Evolutionary conservation across 2,888 invertebrate genomes (phyloP).

Genomic region (Brachynemurus nebulosus): DNA sequence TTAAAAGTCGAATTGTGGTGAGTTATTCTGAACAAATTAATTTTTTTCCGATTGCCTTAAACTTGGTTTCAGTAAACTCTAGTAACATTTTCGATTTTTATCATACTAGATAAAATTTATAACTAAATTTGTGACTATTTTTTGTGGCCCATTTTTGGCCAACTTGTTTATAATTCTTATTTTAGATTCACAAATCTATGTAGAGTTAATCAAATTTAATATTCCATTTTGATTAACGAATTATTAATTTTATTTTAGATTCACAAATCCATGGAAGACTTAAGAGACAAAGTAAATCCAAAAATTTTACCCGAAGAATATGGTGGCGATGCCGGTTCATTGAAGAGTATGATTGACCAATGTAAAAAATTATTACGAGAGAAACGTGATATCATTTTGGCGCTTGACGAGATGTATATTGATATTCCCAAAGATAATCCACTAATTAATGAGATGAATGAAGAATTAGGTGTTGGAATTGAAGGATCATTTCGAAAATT

Average conservation of each 20-base stretch:
- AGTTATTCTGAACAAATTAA: too few species aligned
- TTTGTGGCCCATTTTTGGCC: too few species aligned
- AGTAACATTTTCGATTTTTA: too few species aligned
- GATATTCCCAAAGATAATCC: slow-evolving; percentile 40
- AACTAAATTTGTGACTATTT: too few species aligned
- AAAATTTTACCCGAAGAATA: slow-evolving; percentile 75
- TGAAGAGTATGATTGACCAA: slow-evolving; percentile 56
- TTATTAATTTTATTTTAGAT: slow-evolving; percentile 36
- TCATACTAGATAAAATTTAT: too few species aligned
- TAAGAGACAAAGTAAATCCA: slow-evolving; percentile 54
- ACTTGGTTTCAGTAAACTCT: too few species aligned
- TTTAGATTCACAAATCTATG: too few species aligned
- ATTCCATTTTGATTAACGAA: too few species aligned
- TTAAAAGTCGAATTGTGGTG: slow-evolving; percentile 67
- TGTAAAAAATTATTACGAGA: slow-evolving; percentile 50
- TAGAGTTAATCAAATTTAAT: too few species aligned
- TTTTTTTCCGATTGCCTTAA: too few species aligned
- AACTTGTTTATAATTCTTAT: too few species aligned
- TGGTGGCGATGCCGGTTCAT: slow-evolving; percentile 48
- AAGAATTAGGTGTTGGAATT: slow-evolving; percentile 56
- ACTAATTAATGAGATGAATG: slow-evolving; percentile 36
- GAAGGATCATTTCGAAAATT: slow-evolving; percentile 75
- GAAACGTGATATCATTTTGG: slow-evolving; percentile 48
- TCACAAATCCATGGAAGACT: slow-evolving; percentile 58
- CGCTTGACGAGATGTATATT: slow-evolving; percentile 62